Percentiles rank a stretch among this genome's conserved stretches.
phyloP scores from a whole-genome alignment of 2,797 vertebrate genomes.

The Cheirogaleus major region DNA sequence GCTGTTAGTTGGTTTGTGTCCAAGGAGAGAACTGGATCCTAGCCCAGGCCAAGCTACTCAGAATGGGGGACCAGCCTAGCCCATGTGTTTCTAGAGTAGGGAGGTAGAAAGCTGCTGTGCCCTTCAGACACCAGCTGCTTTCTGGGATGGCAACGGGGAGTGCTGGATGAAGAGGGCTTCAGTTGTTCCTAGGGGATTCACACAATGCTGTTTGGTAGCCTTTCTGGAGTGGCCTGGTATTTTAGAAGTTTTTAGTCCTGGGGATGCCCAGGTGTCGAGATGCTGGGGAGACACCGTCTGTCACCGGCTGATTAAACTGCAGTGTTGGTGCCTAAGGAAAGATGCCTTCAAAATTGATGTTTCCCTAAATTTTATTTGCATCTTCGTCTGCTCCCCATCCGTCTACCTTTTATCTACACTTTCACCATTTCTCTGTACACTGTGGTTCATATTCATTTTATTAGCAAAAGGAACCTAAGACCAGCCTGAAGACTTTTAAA shows the following conservation, averaged over 20 bases:
- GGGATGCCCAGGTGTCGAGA: not conserved
- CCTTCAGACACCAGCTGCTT: not conserved
- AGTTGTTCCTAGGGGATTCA: not conserved
- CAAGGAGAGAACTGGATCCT: conserved; percentile 67
- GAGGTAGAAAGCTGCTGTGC: not conserved
- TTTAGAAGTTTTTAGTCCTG: not conserved
- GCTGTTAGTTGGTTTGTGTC: conserved; percentile 63
- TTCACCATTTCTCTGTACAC: not conserved
- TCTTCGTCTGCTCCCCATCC: not conserved
- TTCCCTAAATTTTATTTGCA: not conserved
- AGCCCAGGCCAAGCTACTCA: conserved; percentile 62
- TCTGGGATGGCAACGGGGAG: not conserved
- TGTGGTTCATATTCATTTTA: not conserved
- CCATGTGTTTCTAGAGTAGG: conserved; percentile 44
- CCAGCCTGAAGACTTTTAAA: not conserved
- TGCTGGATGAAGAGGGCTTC: not conserved
- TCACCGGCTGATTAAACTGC: not conserved
- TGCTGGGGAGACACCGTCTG: not conserved
- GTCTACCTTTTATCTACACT: not conserved
- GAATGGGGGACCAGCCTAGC: conserved; percentile 56
- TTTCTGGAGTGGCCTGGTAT: not conserved
- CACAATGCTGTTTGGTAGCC: not conserved
- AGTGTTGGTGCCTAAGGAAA: not conserved
- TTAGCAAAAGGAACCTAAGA: not conserved
- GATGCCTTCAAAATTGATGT: not conserved